A percentile compares a stretch with the other conserved stretches of the same genome.
Conservation (phyloP, 2,888 invertebrate genomes). For the Nephrotoma appendiculata region DNA sequence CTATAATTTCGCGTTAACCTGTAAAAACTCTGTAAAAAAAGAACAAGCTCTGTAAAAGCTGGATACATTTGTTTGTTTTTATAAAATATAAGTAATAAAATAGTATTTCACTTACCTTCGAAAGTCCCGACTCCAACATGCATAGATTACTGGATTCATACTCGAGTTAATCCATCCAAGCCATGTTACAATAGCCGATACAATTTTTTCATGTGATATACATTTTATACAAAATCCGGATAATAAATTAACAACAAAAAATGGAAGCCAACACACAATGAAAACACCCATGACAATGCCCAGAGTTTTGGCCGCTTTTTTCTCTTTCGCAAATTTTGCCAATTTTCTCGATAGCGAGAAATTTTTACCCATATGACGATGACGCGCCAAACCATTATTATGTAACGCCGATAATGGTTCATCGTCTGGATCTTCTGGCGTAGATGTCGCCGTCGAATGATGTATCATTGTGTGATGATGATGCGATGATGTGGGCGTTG, state of each 20-base stretch:
- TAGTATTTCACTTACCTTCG: slow-evolving; percentile 48
- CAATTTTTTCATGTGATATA: slow-evolving; percentile 75
- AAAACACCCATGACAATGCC: slow-evolving; percentile 96
- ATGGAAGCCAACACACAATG: slow-evolving; percentile 94
- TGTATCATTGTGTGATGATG: slow-evolving; percentile 25
- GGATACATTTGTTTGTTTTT: no score
- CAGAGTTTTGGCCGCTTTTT: slow-evolving; percentile 93
- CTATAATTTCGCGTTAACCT: no score
- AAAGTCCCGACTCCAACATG: slow-evolving; percentile 96
- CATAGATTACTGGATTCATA: slow-evolving; percentile 96
- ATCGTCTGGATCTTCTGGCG: slow-evolving; percentile 47
- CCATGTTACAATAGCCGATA: slow-evolving; percentile 83
- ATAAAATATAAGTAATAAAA: no score
- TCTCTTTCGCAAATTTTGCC: slow-evolving; percentile 92
- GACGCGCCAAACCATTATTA: slow-evolving; percentile 61
- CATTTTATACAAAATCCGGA: slow-evolving; percentile 81
- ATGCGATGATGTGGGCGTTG: slow-evolving; percentile 33
- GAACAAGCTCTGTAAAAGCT: no score
- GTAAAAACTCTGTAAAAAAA: no score
- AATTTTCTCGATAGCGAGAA: slow-evolving; percentile 86
- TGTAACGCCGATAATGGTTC: slow-evolving; percentile 63
- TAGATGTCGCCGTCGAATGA: slow-evolving; percentile 38
- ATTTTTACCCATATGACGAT: slow-evolving; percentile 65
- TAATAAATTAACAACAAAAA: slow-evolving; percentile 87
- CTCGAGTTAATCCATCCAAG: slow-evolving; percentile 91